Conservation (phyloP, 2,113 vertebrate species). For the Platycercus adscitus region DNA sequence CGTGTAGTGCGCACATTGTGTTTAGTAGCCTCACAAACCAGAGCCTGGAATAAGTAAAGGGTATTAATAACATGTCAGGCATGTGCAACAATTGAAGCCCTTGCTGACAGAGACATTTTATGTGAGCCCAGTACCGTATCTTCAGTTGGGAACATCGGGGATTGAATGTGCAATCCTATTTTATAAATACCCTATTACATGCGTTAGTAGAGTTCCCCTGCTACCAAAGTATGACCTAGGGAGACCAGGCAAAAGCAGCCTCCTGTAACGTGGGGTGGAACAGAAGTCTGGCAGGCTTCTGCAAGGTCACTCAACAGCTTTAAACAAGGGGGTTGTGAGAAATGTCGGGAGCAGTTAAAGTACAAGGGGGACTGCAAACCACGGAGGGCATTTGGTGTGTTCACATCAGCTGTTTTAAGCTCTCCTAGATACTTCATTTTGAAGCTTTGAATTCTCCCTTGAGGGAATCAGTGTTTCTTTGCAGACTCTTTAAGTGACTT, state of each 20-base stretch:
- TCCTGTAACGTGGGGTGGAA: neutral
- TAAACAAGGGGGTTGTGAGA: neutral
- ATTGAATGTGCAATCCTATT: neutral
- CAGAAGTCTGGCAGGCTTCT: neutral
- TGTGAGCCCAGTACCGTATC: neutral
- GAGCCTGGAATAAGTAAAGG: neutral
- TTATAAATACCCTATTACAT: neutral
- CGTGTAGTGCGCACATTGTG: rapidly evolving
- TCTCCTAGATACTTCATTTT: neutral
- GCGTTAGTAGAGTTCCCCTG: neutral
- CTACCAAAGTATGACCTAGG: neutral
- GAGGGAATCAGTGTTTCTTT: neutral
- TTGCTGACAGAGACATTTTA: neutral
- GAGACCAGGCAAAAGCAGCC: neutral
- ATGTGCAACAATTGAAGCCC: neutral
- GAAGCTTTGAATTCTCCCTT: neutral
- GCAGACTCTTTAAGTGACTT: neutral
- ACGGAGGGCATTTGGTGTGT: neutral
- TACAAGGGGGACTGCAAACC: neutral
- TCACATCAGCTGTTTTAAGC: neutral
- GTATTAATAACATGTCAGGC: neutral
- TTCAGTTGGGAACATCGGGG: neutral
- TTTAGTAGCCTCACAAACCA: neutral
- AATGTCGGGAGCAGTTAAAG: neutral
- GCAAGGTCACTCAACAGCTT: neutral